These are phyloP conservation scores for Rachycentron canadum DNA, from an alignment of 2,797 vertebrate species.

Conservation along the genomic window DNA sequence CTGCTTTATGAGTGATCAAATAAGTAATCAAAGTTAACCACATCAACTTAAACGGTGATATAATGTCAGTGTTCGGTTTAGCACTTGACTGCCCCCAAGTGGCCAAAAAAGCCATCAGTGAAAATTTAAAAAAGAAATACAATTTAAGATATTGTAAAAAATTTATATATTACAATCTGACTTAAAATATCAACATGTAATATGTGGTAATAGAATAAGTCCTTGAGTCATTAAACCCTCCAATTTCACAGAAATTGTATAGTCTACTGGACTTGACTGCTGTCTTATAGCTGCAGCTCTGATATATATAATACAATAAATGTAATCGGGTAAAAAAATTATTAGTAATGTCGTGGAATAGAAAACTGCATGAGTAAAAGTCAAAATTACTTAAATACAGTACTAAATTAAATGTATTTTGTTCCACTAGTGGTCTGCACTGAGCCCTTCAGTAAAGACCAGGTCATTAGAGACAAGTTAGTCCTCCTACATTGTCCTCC, in stretches of 20 bases:
- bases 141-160: not conserved
- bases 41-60: not conserved
- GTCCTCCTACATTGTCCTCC: constrained; percentile 38
- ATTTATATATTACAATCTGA: not conserved
- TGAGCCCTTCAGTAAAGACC: constrained; percentile 4
- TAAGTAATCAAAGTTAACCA: not conserved
- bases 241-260: too few relatives aligned
- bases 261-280: not conserved
- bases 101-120: not conserved
- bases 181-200: not conserved
- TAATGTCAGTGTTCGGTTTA: not conserved
- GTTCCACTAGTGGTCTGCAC: constrained; percentile 5
- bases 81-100: not conserved
- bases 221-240: too few relatives aligned
- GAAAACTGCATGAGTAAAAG: not conserved
- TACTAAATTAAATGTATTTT: not conserved
- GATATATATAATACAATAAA: too few relatives aligned
- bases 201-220: not conserved
- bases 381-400: not conserved
- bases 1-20: too few relatives aligned
- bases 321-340: not conserved
- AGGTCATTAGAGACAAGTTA: constrained; percentile 14
- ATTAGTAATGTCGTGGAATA: not conserved
- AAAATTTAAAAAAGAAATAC: not conserved
- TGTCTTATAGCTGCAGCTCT: not conserved